A percentile compares a stretch with the other conserved stretches of the same genome.
phyloP scores from a whole-genome alignment of 2,797 vertebrate species.

The Rhinophrynus dorsalis region DNA sequence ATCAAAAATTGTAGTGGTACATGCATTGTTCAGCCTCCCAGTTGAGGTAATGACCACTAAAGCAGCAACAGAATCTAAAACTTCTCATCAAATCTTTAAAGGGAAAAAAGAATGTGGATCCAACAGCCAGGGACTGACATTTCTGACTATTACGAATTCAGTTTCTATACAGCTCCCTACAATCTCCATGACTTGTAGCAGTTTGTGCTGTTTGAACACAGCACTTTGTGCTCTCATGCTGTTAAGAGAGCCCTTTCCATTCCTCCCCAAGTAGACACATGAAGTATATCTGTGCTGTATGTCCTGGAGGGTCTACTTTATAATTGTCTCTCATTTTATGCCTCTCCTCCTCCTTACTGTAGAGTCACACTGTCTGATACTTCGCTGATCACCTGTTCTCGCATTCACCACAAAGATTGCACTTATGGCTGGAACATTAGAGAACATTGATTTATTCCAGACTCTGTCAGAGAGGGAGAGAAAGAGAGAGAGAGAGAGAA shows the following conservation, averaged over 20 bases:
- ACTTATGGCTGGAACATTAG: slow-evolving; percentile 28
- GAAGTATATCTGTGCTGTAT: neutral
- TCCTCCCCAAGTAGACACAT: slow-evolving; percentile 7
- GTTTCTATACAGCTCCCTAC: neutral
- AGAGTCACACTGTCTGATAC: slow-evolving; percentile 9
- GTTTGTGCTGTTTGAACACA: neutral
- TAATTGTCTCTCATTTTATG: slow-evolving; percentile 11
- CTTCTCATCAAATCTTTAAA: too few relatives aligned
- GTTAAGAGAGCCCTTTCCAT: neutral
- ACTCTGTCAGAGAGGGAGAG: slow-evolving; percentile 6
- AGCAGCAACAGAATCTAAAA: too few relatives aligned
- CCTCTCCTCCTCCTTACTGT: neutral
- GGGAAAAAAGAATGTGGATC: too few relatives aligned
- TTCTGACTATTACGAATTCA: neutral
- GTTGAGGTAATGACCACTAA: too few relatives aligned
- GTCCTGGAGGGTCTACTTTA: slow-evolving; percentile 12
- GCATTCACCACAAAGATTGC: slow-evolving; percentile 1
- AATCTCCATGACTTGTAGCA: neutral
- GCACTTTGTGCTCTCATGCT: neutral
- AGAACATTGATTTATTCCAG: slow-evolving; percentile 37
- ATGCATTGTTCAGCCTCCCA: too few relatives aligned
- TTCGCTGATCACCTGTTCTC: slow-evolving; percentile 36
- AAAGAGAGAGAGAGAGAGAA: neutral
- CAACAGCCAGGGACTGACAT: too few relatives aligned
- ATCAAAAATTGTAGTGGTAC: too few relatives aligned